Percentiles rank a stretch among this genome's conserved stretches.
These are phyloP conservation scores for Drosophila melanosoma DNA, from an alignment of 2,888 invertebrate genomes.

Conservation along the genomic window DNA sequence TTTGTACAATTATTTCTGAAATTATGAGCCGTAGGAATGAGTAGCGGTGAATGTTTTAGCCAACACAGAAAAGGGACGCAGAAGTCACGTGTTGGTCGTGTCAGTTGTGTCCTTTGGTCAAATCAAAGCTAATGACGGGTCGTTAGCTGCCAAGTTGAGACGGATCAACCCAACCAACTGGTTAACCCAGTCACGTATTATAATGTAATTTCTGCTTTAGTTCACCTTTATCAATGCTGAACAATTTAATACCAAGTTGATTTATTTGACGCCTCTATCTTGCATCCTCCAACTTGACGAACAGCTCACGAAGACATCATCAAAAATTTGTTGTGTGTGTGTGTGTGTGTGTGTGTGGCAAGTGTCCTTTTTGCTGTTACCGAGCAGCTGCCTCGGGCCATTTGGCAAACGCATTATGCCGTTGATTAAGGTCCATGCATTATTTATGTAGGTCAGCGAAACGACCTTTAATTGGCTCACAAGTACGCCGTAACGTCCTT, in stretches of 20 bases:
- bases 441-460: slow-evolving; percentile 75
- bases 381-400: slow-evolving; percentile 53
- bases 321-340: slow-evolving; percentile 48
- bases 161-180: slow-evolving; percentile 12
- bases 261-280: slow-evolving; percentile 30
- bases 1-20: slow-evolving; percentile 64
- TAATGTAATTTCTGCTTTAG: slow-evolving; percentile 41
- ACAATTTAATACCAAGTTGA: slow-evolving; percentile 34
- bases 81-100: slow-evolving; percentile 52
- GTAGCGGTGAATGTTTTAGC: slow-evolving; percentile 37
- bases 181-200: slow-evolving; percentile 39
- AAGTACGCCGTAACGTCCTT: slow-evolving; percentile 62
- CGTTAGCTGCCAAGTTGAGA: slow-evolving; percentile 39
- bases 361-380: slow-evolving; percentile 27
- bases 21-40: slow-evolving; percentile 56
- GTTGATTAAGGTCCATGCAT: slow-evolving; percentile 75
- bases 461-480: slow-evolving; percentile 74
- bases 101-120: slow-evolving; percentile 36
- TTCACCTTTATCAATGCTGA: slow-evolving; percentile 28
- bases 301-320: slow-evolving; percentile 45
- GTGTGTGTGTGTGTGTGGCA: slow-evolving; percentile 11
- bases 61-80: slow-evolving; percentile 36
- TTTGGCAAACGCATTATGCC: slow-evolving; percentile 68
- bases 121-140: slow-evolving; percentile 59
- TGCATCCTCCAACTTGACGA: slow-evolving; percentile 30